These are phyloP conservation scores for Caenorhabditis remanei DNA, from an alignment of 1,140 invertebrate species.

Conservation along the genomic window DNA sequence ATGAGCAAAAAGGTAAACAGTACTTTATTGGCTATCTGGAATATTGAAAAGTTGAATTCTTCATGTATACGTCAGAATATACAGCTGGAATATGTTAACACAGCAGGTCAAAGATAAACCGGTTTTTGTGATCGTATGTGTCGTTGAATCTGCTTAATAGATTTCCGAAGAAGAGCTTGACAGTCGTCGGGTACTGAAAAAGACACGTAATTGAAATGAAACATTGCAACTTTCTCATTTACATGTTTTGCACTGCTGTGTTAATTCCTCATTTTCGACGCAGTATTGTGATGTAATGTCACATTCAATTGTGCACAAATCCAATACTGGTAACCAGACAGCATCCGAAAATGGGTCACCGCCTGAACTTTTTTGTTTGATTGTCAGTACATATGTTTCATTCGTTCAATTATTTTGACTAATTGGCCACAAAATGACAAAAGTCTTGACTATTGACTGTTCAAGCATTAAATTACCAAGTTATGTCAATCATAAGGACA, in stretches of 20 bases:
- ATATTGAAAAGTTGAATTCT: background rate
- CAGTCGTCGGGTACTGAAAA: slow-evolving; percentile 57
- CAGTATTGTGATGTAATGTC: slow-evolving; percentile 58
- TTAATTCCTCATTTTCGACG: slow-evolving; percentile 63
- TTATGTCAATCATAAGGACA: background rate
- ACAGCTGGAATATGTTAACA: background rate
- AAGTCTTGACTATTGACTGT: no score
- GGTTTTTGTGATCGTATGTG: slow-evolving; percentile 18
- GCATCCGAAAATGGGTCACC: slow-evolving; percentile 64
- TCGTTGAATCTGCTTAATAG: slow-evolving; percentile 26
- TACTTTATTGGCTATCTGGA: background rate
- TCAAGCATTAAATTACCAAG: no score
- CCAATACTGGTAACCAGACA: slow-evolving; percentile 62
- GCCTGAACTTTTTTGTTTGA: slow-evolving; percentile 12
- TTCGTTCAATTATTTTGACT: background rate
- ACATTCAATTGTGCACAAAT: slow-evolving; percentile 59
- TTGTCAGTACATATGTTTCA: no score
- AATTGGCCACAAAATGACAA: no score
- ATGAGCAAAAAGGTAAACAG: slow-evolving; percentile 49
- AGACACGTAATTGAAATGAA: background rate
- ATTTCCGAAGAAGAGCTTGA: slow-evolving; percentile 14
- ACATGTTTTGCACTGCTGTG: slow-evolving; percentile 62
- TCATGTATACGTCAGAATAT: background rate
- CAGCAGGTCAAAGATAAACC: background rate
- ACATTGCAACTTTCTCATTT: background rate